Conservation (phyloP, 2,113 vertebrate genomes). For the Neotragus moschatus region DNA sequence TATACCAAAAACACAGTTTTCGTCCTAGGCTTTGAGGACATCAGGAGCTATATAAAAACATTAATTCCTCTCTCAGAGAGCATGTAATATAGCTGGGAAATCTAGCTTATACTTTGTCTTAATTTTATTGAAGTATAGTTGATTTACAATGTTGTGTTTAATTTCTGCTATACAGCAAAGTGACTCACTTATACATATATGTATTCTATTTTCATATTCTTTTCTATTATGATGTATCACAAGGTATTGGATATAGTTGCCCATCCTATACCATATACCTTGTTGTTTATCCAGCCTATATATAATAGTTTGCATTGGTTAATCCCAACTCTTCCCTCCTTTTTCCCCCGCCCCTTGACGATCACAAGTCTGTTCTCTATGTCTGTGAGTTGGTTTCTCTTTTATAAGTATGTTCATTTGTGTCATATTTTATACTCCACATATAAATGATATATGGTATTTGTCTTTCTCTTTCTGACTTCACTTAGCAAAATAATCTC, state of each 20-base stretch:
- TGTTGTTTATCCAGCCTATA: background rate
- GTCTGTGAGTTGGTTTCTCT: background rate
- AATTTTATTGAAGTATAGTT: background rate
- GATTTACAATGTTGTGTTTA: background rate
- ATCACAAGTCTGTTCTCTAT: background rate
- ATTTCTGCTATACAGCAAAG: background rate
- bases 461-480: background rate
- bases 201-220: background rate
- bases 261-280: background rate
- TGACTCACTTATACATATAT: background rate
- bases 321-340: background rate
- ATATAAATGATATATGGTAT: background rate
- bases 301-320: background rate
- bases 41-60: background rate
- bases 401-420: background rate
- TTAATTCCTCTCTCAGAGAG: background rate
- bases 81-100: background rate
- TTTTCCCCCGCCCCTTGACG: background rate
- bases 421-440: background rate
- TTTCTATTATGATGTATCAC: background rate
- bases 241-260: background rate
- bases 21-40: background rate
- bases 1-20: background rate
- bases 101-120: background rate
- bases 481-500: background rate